A percentile compares a stretch with the other conserved stretches of the same genome.
Conservation (phyloP, 2,113 vertebrate genomes). For the Planiliza haematocheilus region DNA sequence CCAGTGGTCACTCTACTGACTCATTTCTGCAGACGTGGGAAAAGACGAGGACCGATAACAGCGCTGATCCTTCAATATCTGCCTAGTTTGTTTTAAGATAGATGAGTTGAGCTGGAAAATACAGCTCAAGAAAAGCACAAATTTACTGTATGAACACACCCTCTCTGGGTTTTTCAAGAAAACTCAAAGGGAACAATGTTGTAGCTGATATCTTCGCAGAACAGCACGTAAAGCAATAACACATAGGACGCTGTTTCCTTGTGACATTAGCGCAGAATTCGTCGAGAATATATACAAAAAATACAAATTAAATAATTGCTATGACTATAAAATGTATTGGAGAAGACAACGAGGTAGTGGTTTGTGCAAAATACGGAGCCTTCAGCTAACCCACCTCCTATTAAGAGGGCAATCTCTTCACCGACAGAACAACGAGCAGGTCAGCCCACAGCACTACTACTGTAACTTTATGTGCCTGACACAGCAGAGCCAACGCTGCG, state of each 20-base stretch:
- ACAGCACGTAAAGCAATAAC: too few relatives aligned
- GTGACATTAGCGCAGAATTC: too few relatives aligned
- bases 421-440: neutral
- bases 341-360: too few relatives aligned
- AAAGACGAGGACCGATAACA: neutral
- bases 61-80: neutral
- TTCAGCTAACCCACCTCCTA: too few relatives aligned
- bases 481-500: constrained; percentile 32
- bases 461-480: constrained; percentile 31
- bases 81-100: neutral
- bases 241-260: too few relatives aligned
- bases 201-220: neutral
- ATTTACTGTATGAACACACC: neutral
- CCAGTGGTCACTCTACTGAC: neutral
- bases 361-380: too few relatives aligned
- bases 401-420: neutral
- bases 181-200: neutral
- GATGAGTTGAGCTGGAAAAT: neutral
- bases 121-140: too few relatives aligned
- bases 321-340: too few relatives aligned
- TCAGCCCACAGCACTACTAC: neutral
- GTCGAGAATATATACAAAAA: too few relatives aligned
- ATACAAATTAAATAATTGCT: too few relatives aligned
- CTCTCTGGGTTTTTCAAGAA: neutral
- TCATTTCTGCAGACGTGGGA: neutral